Evolutionary conservation across 2,113 vertebrate species (phyloP).

Genomic region (Eulemur macaco): DNA sequence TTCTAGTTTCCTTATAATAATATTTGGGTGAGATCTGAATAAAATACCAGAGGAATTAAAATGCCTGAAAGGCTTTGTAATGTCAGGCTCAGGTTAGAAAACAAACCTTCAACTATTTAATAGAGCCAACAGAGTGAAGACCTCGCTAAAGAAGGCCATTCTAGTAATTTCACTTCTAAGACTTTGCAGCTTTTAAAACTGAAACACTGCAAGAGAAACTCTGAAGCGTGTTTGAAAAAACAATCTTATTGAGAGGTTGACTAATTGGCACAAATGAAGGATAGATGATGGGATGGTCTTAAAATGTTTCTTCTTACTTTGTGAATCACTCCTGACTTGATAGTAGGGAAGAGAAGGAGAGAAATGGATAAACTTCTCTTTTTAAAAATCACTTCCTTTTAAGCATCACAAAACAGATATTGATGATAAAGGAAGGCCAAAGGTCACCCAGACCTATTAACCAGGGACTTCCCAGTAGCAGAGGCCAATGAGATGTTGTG

Average conservation of each 20-base stretch:
- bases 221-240: neutral
- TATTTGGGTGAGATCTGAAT: constrained; percentile 15
- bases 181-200: neutral
- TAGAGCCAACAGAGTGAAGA: neutral
- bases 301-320: neutral
- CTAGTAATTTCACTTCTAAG: neutral
- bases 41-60: neutral
- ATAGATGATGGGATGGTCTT: neutral
- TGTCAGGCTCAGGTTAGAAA: neutral
- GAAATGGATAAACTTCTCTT: neutral
- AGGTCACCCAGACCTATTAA: neutral
- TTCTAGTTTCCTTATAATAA: neutral
- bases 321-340: neutral
- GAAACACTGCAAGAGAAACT: neutral
- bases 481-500: neutral
- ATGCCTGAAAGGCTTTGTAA: neutral
- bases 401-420: neutral
- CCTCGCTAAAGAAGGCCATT: neutral
- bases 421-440: neutral
- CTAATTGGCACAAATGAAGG: neutral
- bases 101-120: neutral
- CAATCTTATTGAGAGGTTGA: neutral
- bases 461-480: neutral
- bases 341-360: neutral
- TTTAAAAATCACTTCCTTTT: neutral